Evolutionary conservation across 2,888 invertebrate species (phyloP).

Genomic region (Drosophila yooni): DNA sequence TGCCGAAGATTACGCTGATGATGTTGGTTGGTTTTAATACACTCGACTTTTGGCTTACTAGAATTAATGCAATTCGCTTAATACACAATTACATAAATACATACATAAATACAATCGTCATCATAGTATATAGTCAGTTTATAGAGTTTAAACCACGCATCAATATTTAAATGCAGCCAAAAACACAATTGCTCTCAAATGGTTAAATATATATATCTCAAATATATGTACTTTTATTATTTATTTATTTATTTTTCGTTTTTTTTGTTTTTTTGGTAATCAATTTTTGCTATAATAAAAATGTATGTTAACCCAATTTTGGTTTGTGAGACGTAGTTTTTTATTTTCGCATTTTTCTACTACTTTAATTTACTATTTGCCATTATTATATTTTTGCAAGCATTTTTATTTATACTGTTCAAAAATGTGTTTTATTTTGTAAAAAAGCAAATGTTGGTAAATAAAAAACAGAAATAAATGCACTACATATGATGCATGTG

Average conservation of each 20-base stretch:
- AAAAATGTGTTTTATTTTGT: conserved; percentile 11
- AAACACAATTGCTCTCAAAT: conserved; percentile 58
- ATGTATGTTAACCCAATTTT: conserved; percentile 38
- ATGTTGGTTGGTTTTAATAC: conserved; percentile 19
- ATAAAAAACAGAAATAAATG: conserved; percentile 24
- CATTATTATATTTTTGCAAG: conserved; percentile 57
- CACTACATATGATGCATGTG: conserved; percentile 34
- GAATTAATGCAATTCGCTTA: conserved; percentile 68
- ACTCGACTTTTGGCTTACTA: conserved; percentile 50
- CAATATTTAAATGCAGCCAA: conserved; percentile 69
- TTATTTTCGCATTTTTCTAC: conserved; percentile 16
- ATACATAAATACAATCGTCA: conserved; percentile 74
- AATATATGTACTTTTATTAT: conserved; percentile 24
- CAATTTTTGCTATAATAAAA: conserved; percentile 66
- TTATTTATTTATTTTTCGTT: conserved; percentile 20
- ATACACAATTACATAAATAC: conserved; percentile 68
- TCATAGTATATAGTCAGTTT: conserved; percentile 71
- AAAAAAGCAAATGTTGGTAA: conserved; percentile 9
- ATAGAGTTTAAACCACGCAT: conserved; percentile 49
- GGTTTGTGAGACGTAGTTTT: conserved; percentile 34
- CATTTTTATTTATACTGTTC: conserved; percentile 39
- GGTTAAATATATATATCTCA: conserved; percentile 35
- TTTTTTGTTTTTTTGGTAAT: conserved; percentile 33
- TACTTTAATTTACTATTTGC: conserved; percentile 66
- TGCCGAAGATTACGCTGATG: conserved; percentile 35